These are phyloP conservation scores for Macrosoma leucophasiata DNA, from an alignment of 2,888 invertebrate species.

Conservation along the genomic window DNA sequence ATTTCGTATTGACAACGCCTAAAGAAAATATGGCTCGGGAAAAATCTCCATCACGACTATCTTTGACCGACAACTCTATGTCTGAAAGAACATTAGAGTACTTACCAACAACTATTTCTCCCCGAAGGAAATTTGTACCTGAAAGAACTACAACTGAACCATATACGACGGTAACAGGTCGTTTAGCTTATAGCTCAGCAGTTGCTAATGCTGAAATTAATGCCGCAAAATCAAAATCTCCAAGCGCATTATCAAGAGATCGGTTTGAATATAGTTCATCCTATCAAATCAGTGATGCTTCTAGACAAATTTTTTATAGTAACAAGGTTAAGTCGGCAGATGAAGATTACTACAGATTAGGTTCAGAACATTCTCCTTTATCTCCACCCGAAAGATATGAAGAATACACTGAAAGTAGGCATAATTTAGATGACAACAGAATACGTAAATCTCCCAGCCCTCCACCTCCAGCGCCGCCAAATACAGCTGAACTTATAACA, in stretches of 20 bases:
- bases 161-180: constrained; percentile 78
- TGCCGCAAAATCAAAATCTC: constrained; percentile 71
- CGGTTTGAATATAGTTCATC: constrained; percentile 75
- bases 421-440: constrained; percentile 70
- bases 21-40: constrained; percentile 67
- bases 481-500: constrained; percentile 72
- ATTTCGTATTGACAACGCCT: constrained; percentile 71
- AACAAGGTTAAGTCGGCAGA: constrained; percentile 69
- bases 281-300: constrained; percentile 59
- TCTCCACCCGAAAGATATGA: constrained; percentile 80
- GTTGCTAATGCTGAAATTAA: constrained; percentile 78
- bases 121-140: constrained; percentile 73
- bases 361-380: constrained; percentile 78
- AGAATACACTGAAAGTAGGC: constrained; percentile 58
- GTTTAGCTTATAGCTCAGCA: constrained; percentile 80
- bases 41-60: constrained; percentile 78
- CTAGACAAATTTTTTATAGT: constrained; percentile 55
- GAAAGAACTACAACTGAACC: constrained; percentile 77
- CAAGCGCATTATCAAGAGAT: constrained; percentile 73
- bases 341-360: constrained; percentile 68
- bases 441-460: constrained; percentile 79
- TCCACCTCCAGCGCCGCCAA: constrained; percentile 88
- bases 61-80: constrained; percentile 76
- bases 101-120: constrained; percentile 73
- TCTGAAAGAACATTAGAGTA: constrained; percentile 80